Conservation (phyloP, 2,888 invertebrate genomes). For the Neoascia interrupta region DNA sequence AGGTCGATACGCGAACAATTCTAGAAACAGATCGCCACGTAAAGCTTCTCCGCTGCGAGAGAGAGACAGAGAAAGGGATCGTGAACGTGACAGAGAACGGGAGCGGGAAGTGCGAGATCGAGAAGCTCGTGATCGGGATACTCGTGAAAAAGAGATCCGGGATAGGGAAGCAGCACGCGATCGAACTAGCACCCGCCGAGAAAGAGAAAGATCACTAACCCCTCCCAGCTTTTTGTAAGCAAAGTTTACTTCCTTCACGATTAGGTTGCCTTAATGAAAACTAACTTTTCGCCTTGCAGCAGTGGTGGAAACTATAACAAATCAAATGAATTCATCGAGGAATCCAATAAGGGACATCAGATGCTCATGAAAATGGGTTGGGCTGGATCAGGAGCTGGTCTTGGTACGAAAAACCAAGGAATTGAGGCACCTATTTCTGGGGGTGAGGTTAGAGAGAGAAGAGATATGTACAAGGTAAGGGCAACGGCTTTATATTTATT, state of each 20-base stretch:
- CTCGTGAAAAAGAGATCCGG: conserved; percentile 78
- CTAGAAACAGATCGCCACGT: conserved; percentile 38
- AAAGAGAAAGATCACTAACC: conserved; percentile 80
- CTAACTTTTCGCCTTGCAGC: too few relatives aligned
- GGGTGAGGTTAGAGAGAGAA: conserved; percentile 92
- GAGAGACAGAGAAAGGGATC: conserved; percentile 75
- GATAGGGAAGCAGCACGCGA: conserved; percentile 74
- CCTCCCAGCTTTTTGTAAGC: conserved; percentile 90
- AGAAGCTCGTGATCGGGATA: conserved; percentile 71
- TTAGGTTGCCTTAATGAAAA: too few relatives aligned
- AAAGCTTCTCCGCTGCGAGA: conserved; percentile 9
- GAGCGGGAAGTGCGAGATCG: conserved; percentile 79
- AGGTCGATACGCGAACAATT: conserved; percentile 41
- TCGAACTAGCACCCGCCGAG: conserved; percentile 77
- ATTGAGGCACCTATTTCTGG: conserved; percentile 96
- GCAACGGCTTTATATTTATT: neutral
- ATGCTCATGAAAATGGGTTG: conserved; percentile 99
- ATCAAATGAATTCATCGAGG: conserved; percentile 85
- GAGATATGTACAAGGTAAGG: conserved; percentile 91
- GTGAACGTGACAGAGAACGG: conserved; percentile 78
- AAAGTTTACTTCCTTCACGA: too few relatives aligned
- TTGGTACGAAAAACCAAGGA: conserved; percentile 97
- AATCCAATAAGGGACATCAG: conserved; percentile 97
- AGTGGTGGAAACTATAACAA: conserved; percentile 77
- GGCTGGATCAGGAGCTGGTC: conserved; percentile 92